Percentiles rank a stretch among this genome's conserved stretches.
phyloP scores from a whole-genome alignment of 2,113 vertebrate species.

The Speoplatyrhinus poulsoni region DNA sequence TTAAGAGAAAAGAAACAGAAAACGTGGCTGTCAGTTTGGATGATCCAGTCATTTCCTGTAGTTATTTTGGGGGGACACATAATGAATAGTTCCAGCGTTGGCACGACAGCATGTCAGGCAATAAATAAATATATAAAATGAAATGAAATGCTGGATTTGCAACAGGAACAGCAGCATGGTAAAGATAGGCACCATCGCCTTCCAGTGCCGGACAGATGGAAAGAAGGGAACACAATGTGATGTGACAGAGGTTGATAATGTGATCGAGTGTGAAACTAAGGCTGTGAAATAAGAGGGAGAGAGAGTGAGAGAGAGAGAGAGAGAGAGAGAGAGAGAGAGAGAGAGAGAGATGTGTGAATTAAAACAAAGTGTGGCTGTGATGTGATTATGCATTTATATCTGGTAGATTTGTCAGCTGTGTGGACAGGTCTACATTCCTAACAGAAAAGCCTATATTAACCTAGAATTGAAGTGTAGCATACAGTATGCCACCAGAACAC shows the following conservation, averaged over 20 bases:
- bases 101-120: conserved; percentile 63
- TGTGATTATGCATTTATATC: conserved; percentile 10
- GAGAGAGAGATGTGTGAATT: conserved; percentile 10
- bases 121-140: conserved; percentile 6
- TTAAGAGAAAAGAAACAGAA: conserved; percentile 66
- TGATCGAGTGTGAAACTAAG: conserved; percentile 40
- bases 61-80: conserved; percentile 58
- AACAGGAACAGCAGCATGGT: conserved; percentile 62
- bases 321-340: conserved; percentile 37
- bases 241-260: conserved; percentile 57
- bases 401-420: conserved; percentile 6
- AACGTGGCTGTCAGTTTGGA: conserved; percentile 71
- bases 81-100: conserved; percentile 66
- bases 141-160: conserved; percentile 37
- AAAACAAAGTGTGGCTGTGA: conserved; percentile 31
- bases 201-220: conserved; percentile 67
- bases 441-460: background rate
- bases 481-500: too few relatives aligned
- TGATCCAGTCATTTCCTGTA: conserved; percentile 62
- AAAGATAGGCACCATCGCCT: conserved; percentile 56
- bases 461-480: too few relatives aligned
- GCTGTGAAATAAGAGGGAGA: conserved; percentile 40
- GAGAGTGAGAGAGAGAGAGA: conserved; percentile 37
- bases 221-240: conserved; percentile 47
- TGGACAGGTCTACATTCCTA: conserved; percentile 22